phyloP scores from a whole-genome alignment of 2,113 vertebrate genomes.

The Ailuropoda melanoleuca region DNA sequence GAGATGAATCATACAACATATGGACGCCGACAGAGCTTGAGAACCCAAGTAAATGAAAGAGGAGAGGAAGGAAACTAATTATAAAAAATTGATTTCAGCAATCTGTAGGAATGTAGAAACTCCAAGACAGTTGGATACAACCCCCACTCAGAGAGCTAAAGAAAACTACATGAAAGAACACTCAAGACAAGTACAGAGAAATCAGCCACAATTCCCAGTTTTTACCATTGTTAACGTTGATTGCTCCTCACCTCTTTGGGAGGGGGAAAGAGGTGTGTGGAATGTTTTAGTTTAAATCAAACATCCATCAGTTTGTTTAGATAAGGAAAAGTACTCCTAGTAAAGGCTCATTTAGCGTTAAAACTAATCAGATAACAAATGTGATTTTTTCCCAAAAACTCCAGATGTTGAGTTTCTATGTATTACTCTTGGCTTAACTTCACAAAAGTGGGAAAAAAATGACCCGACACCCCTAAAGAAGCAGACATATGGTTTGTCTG shows the following conservation, averaged over 20 bases:
- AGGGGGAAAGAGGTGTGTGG: not conserved
- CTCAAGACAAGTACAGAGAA: not conserved
- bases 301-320: not conserved
- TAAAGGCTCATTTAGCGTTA: not conserved
- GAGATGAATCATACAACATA: slow-evolving; percentile 66
- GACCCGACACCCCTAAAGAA: not conserved
- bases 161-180: not conserved
- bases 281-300: not conserved
- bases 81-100: slow-evolving; percentile 50
- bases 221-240: not conserved
- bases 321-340: not conserved
- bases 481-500: not conserved
- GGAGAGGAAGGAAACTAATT: slow-evolving; percentile 42
- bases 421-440: not conserved
- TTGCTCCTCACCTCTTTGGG: not conserved
- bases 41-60: slow-evolving; percentile 47
- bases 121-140: slow-evolving; percentile 22
- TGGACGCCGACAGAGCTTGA: slow-evolving; percentile 41
- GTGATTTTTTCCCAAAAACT: not conserved
- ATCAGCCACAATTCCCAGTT: not conserved
- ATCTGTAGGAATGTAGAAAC: slow-evolving; percentile 44
- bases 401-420: not conserved
- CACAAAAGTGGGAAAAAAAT: not conserved
- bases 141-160: slow-evolving; percentile 1
- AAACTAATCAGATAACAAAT: slow-evolving; percentile 28